Evolutionary conservation across 2,888 invertebrate species (phyloP).

Genomic region (Drymonia ruficornis): DNA sequence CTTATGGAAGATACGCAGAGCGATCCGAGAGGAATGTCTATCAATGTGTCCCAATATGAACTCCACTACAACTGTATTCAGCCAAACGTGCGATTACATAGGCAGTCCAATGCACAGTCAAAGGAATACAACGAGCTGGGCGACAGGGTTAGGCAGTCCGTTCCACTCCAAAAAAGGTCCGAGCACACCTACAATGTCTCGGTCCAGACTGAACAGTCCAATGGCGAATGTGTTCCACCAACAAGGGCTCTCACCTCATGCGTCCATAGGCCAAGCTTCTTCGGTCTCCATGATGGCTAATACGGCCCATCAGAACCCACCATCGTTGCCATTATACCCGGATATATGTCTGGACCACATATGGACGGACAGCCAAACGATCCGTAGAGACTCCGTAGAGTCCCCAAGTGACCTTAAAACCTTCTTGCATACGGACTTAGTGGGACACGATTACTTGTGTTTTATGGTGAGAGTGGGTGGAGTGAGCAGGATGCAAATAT

Average conservation of each 20-base stretch:
- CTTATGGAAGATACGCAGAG: slow-evolving; percentile 91
- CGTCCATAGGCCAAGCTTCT: slow-evolving; percentile 76
- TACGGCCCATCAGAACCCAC: slow-evolving; percentile 75
- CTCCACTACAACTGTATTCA: slow-evolving; percentile 67
- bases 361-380: slow-evolving; percentile 90
- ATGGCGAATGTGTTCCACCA: slow-evolving; percentile 77
- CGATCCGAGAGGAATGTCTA: slow-evolving; percentile 89
- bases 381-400: slow-evolving; percentile 68
- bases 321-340: slow-evolving; percentile 90
- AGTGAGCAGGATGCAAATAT: slow-evolving; percentile 86
- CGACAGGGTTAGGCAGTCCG: slow-evolving; percentile 68
- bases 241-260: slow-evolving; percentile 77
- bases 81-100: slow-evolving; percentile 73
- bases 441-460: slow-evolving; percentile 93
- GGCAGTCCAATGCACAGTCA: slow-evolving; percentile 73
- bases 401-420: slow-evolving; percentile 83
- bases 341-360: slow-evolving; percentile 95
- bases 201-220: slow-evolving; percentile 73
- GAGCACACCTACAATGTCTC: slow-evolving; percentile 55
- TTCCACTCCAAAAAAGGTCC: slow-evolving; percentile 64
- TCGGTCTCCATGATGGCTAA: slow-evolving; percentile 76
- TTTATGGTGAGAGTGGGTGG: slow-evolving; percentile 84
- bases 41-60: slow-evolving; percentile 84
- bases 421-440: slow-evolving; percentile 93
- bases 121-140: slow-evolving; percentile 67